Conservation (phyloP, 2,888 invertebrate genomes). For the Clitarchus hookeri region DNA sequence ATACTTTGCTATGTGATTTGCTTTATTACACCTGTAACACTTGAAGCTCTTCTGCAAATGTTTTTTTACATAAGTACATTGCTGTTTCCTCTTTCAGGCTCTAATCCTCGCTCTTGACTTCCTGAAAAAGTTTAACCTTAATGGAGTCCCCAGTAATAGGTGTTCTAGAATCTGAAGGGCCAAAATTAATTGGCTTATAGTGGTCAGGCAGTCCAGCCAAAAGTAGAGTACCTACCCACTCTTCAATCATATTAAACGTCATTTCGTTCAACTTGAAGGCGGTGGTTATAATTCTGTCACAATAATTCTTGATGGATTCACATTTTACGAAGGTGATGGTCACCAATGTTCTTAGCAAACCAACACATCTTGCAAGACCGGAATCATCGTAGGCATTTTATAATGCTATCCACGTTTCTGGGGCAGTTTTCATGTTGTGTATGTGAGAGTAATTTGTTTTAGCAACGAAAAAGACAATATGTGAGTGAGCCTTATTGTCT, state of each 20-base stretch:
- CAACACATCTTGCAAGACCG: neutral
- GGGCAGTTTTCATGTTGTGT: neutral
- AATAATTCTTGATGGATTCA: neutral
- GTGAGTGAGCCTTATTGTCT: neutral
- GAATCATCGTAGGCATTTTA: neutral
- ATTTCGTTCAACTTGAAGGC: neutral
- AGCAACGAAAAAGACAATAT: neutral
- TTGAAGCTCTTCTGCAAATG: neutral
- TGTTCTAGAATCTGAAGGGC: neutral
- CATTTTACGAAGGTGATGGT: neutral
- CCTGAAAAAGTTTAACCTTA: neutral
- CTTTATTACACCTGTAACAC: neutral
- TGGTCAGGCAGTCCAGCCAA: neutral
- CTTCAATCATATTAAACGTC: neutral
- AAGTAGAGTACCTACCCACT: too few relatives aligned
- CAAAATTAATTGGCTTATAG: neutral
- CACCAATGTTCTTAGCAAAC: neutral
- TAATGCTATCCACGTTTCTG: neutral
- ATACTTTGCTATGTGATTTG: neutral
- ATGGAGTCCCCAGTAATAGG: neutral
- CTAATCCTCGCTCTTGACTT: neutral
- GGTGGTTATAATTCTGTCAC: neutral
- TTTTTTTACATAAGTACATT: neutral
- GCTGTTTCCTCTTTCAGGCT: neutral
- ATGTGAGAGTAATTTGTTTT: neutral